Base-by-base conservation (phyloP, 2,113 vertebrate species). In the Sylvia atricapilla region DNA sequence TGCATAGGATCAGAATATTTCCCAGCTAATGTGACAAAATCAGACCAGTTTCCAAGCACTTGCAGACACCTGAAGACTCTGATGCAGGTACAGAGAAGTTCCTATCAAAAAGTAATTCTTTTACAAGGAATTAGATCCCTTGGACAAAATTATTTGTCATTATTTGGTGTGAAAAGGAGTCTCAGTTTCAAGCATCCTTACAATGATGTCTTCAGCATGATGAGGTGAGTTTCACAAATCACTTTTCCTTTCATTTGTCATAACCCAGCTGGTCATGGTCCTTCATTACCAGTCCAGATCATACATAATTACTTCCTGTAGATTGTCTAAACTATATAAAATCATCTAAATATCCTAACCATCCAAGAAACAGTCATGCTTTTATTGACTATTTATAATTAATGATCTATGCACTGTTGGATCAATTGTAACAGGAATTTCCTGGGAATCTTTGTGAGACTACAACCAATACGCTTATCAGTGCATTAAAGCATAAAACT, bases 61-160 rank as follows among this genome's bases (percentile, higher is more conserved):
- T 58, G 22, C 6, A 25, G 68, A 33, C 31, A 41, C 2, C 2
- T 63, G 16, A 77, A 74, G 20, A 56, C 6, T 72, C 33, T 69
- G 27, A 72, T 56, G 4, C 7, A 4, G 3, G 41, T 55, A 74
- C 9, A 50, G 30, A 41, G 74, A 77, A 77, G 3, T 8, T 84
- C 22, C 24, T 53, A 25, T 31, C 1, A 84, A 84, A 78, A 84
- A 31, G 8, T 35, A 33, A 15, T 33, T 3, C 7, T 72, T 68
- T 20, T 14, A 53, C 4, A 39, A 7, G n/a, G 13, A 82, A 50
- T 46, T 31, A 81, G 18, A 37, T 31, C 3, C 75, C 33, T 87
- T 35, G 55, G 16, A 47, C 0, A 30, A 75, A 78, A 78, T 35
- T 5, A 12, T 31, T 72, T 0, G 0, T 27, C 2, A 5, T 31